Evolutionary conservation across 2,113 vertebrate species (phyloP).

Genomic region (Nothocercus nigrocapillus): DNA sequence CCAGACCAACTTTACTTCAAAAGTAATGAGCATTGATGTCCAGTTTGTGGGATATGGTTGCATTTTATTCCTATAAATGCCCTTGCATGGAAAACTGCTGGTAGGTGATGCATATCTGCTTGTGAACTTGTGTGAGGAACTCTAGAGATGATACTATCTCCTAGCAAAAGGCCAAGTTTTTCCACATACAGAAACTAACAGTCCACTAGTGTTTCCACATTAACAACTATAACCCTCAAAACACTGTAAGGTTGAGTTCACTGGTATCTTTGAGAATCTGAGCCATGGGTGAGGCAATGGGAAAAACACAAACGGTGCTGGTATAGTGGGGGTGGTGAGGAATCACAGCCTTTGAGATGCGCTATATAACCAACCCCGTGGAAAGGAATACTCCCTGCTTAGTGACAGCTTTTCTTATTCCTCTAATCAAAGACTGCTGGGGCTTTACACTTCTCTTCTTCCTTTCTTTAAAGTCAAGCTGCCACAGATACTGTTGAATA

Average conservation of each 20-base stretch:
- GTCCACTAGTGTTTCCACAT: neutral
- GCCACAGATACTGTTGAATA: neutral
- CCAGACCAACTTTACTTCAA: neutral
- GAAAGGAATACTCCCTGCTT: neutral
- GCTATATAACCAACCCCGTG: neutral
- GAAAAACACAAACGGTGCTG: neutral
- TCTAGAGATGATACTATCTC: neutral
- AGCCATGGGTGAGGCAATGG: accelerated
- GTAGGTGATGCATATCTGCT: neutral
- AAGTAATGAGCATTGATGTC: neutral
- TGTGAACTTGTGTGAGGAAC: neutral
- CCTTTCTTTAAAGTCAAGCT: neutral
- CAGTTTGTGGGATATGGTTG: neutral
- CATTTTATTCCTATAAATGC: neutral
- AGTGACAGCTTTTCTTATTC: neutral
- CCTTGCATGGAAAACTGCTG: neutral
- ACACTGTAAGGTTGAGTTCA: neutral
- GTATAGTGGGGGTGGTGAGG: neutral
- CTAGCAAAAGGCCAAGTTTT: neutral
- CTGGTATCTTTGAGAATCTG: neutral
- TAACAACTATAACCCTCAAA: neutral
- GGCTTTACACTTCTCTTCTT: neutral
- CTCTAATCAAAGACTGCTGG: neutral
- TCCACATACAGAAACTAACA: neutral
- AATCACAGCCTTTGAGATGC: accelerated